Conservation (phyloP, 2,888 invertebrate genomes). For the Terebella lapidaria region DNA sequence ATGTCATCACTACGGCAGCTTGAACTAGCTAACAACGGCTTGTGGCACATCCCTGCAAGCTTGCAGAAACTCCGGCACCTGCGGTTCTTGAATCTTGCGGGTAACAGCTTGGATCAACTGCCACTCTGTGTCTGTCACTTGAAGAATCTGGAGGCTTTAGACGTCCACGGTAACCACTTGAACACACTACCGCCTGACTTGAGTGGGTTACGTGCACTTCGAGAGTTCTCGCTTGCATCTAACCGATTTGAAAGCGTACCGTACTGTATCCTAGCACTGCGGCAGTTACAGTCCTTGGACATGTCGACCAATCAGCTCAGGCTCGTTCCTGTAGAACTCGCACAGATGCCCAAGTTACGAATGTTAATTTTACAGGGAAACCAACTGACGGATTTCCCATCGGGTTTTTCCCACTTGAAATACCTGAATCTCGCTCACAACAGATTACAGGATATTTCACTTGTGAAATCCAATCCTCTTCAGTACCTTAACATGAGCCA, state of each 20-base stretch:
- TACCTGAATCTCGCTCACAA: conserved; percentile 43
- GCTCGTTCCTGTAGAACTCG: conserved; percentile 30
- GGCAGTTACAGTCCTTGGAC: conserved; percentile 37
- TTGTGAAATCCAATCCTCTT: conserved; percentile 35
- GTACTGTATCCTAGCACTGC: conserved; percentile 31
- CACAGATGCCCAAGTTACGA: conserved; percentile 30
- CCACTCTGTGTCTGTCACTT: conserved; percentile 22
- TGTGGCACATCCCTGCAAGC: conserved; percentile 46
- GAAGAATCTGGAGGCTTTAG: conserved; percentile 19
- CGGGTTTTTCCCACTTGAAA: conserved; percentile 30
- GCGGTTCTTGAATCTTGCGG: conserved; percentile 35
- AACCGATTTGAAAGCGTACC: conserved; percentile 42
- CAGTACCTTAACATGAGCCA: conserved; percentile 36
- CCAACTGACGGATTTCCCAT: conserved; percentile 32
- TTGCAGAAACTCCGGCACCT: conserved; percentile 31
- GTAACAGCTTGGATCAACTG: conserved; percentile 45
- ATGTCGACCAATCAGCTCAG: conserved; percentile 41
- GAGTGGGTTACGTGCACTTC: conserved; percentile 32
- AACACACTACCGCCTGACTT: conserved; percentile 39
- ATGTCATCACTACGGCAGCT: conserved; percentile 35
- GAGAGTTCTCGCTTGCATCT: conserved; percentile 38
- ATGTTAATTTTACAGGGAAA: conserved; percentile 31
- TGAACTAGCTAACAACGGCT: conserved; percentile 41
- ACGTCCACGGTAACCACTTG: conserved; percentile 33
- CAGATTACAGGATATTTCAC: conserved; percentile 37